These are phyloP conservation scores for Passer domesticus DNA, from an alignment of 2,113 vertebrate genomes.

Conservation along the genomic window DNA sequence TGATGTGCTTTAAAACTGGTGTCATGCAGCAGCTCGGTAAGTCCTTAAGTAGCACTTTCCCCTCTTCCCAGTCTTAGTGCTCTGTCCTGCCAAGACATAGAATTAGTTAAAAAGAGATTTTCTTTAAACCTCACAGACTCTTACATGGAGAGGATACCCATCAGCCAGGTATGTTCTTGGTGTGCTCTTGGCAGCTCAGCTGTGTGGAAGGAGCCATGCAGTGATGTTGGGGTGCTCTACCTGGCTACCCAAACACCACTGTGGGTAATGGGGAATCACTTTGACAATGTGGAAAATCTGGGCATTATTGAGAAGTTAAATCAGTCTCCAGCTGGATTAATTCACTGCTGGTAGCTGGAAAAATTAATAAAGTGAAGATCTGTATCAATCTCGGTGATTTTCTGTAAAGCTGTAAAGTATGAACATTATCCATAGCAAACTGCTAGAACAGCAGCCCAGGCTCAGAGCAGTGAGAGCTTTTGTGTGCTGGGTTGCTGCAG, in stretches of 20 bases:
- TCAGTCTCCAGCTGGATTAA: neutral
- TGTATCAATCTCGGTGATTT: neutral
- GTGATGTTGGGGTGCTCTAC: fast-evolving
- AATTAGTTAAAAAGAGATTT: neutral
- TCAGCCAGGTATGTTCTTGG: fast-evolving
- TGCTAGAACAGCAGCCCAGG: neutral
- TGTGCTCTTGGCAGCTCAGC: fast-evolving
- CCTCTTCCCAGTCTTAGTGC: neutral
- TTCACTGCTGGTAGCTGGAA: neutral
- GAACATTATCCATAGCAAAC: neutral
- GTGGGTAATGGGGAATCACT: neutral
- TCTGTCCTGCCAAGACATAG: neutral
- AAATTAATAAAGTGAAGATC: neutral
- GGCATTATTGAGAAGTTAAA: neutral
- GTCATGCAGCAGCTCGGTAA: neutral
- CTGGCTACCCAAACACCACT: neutral
- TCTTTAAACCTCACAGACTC: neutral
- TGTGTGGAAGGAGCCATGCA: neutral
- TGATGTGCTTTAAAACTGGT: neutral
- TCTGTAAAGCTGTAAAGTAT: neutral
- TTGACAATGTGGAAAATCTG: neutral
- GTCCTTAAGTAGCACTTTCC: neutral
- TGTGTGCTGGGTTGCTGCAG: neutral
- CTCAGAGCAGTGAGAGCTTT: neutral
- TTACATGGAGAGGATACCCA: fast-evolving